phyloP scores from a whole-genome alignment of 2,797 vertebrate species.

The Petrocephalus schoutedeni region DNA sequence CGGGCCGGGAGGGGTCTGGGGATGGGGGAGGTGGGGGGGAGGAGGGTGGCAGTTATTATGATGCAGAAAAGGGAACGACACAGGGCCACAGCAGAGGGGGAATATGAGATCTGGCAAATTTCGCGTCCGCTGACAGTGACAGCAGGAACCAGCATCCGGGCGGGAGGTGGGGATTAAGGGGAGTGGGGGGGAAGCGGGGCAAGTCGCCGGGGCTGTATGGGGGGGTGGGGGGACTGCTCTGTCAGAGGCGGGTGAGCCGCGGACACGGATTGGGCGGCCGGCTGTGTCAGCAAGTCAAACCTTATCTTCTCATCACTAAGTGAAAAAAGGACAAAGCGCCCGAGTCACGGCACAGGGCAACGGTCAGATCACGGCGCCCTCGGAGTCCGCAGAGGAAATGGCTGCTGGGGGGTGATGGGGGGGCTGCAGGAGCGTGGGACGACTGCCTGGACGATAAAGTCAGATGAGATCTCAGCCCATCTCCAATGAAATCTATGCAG shows the following conservation, averaged over 20 bases:
- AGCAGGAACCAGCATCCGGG: background rate
- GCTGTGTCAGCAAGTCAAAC: background rate
- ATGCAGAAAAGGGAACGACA: constrained; percentile 6
- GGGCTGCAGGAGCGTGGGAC: background rate
- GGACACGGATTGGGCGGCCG: background rate
- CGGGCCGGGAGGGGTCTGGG: background rate
- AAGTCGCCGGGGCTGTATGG: background rate
- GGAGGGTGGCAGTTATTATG: background rate
- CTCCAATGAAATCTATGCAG: background rate
- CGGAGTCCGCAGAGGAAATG: background rate
- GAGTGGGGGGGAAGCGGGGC: too few species aligned
- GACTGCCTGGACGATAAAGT: background rate
- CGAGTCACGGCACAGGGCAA: background rate
- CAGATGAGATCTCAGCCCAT: background rate
- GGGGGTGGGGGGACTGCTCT: background rate
- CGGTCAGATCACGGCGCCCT: background rate
- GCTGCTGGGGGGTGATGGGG: background rate
- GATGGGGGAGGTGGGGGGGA: background rate
- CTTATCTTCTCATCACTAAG: constrained; percentile 9
- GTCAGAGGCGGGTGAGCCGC: background rate
- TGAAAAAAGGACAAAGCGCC: background rate
- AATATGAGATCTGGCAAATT: constrained; percentile 7
- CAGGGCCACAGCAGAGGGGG: background rate
- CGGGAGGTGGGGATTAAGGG: constrained; percentile 17
- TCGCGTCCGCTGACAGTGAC: background rate